Conservation (phyloP, 2,797 vertebrate genomes). For the Valencia hispanica region DNA sequence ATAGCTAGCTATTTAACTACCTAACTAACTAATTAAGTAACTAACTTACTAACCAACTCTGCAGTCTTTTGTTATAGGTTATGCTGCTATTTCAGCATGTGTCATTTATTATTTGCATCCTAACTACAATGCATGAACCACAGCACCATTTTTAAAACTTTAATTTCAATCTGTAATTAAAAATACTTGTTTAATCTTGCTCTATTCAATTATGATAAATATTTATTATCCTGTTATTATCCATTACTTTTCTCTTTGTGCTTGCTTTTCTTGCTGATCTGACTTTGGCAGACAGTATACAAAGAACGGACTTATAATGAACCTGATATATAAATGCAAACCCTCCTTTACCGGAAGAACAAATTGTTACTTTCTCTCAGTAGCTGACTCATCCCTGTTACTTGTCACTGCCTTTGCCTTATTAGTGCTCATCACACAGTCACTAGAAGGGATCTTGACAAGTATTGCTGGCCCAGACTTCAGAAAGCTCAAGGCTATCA, state of each 20-base stretch:
- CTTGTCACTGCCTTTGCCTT: constrained; percentile 19
- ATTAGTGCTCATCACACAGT: constrained; percentile 25
- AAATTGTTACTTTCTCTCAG: constrained; percentile 13
- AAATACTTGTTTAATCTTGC: neutral
- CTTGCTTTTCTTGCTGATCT: neutral
- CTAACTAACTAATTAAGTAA: no score
- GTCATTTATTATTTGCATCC: neutral
- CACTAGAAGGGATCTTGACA: constrained; percentile 16
- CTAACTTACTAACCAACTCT: neutral
- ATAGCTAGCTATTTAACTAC: neutral
- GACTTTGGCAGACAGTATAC: neutral
- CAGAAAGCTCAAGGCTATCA: constrained; percentile 10
- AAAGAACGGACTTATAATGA: constrained; percentile 9
- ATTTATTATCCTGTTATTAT: neutral
- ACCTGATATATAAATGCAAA: constrained; percentile 11
- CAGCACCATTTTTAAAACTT: neutral
- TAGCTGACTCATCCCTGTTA: constrained; percentile 24
- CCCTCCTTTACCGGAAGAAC: neutral
- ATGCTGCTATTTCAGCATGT: neutral
- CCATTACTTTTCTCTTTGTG: neutral
- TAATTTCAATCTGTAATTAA: neutral
- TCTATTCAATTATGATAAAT: neutral
- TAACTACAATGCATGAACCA: neutral
- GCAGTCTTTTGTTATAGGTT: neutral
- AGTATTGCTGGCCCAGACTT: constrained; percentile 15